Percentiles rank a stretch among this genome's conserved stretches.
Evolutionary conservation across 2,888 invertebrate species (phyloP).

Genomic region (Euphydryas editha): DNA sequence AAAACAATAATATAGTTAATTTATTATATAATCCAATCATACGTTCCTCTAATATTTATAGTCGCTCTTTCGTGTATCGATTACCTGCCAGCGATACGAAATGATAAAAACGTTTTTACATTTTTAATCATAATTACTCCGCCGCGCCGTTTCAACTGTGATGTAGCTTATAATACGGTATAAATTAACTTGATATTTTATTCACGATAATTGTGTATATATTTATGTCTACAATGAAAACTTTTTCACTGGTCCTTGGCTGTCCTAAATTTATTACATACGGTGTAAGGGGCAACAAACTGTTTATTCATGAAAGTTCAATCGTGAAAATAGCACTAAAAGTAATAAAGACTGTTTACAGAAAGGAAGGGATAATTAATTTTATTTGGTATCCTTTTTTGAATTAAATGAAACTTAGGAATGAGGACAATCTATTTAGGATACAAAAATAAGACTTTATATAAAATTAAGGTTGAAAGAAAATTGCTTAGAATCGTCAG

Average conservation of each 20-base stretch:
- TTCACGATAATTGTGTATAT: background rate
- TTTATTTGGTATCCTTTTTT: background rate
- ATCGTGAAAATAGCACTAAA: background rate
- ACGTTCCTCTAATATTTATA: background rate
- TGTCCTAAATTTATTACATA: conserved; percentile 2
- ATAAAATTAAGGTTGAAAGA: background rate
- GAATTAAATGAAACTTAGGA: conserved; percentile 4
- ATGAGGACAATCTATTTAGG: background rate
- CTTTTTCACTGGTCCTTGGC: background rate
- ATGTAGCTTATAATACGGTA: background rate
- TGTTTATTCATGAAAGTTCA: conserved; percentile 12
- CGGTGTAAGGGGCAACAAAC: background rate
- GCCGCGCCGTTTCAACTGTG: too few relatives aligned
- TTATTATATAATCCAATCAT: background rate
- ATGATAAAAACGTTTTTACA: conserved; percentile 12
- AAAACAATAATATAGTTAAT: background rate
- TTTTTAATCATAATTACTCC: conserved; percentile 4
- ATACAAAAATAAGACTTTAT: background rate
- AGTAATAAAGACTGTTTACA: background rate
- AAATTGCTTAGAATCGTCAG: conserved; percentile 17
- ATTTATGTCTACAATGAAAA: conserved; percentile 2
- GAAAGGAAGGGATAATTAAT: background rate
- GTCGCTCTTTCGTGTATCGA: background rate
- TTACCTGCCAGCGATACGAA: conserved; percentile 13
- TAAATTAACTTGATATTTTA: background rate